phyloP scores from a whole-genome alignment of 2,113 vertebrate genomes.

The Pheucticus melanocephalus region DNA sequence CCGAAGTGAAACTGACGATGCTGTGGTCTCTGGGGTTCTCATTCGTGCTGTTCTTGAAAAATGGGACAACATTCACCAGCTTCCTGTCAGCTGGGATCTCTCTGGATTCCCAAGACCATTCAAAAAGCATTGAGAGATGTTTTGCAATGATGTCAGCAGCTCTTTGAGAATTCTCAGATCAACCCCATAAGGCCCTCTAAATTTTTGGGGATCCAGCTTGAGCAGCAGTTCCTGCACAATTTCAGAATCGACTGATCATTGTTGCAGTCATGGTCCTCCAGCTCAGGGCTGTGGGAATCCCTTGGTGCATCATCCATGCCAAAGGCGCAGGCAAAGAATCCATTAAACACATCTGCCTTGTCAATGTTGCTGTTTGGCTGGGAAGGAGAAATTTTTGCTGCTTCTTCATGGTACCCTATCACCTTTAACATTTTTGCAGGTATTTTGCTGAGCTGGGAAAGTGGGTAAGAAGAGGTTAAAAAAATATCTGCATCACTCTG shows the following conservation, averaged over 20 bases:
- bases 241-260: neutral
- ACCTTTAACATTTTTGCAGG: neutral
- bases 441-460: neutral
- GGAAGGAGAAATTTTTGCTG: neutral
- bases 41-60: rapidly evolving
- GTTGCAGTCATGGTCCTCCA: neutral
- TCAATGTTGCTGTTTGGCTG: neutral
- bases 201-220: neutral
- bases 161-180: neutral
- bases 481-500: neutral
- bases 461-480: neutral
- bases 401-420: neutral
- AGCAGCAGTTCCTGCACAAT: neutral
- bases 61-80: no score
- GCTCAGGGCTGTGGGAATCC: neutral
- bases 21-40: neutral
- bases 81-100: neutral
- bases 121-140: neutral
- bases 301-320: rapidly evolving
- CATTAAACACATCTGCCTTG: neutral
- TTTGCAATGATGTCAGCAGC: neutral
- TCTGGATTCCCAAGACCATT: neutral
- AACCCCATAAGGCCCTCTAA: neutral
- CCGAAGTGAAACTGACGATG: neutral
- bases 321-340: neutral